Conservation (phyloP, 1,140 invertebrate species). For the Teleopsis dalmanni region DNA sequence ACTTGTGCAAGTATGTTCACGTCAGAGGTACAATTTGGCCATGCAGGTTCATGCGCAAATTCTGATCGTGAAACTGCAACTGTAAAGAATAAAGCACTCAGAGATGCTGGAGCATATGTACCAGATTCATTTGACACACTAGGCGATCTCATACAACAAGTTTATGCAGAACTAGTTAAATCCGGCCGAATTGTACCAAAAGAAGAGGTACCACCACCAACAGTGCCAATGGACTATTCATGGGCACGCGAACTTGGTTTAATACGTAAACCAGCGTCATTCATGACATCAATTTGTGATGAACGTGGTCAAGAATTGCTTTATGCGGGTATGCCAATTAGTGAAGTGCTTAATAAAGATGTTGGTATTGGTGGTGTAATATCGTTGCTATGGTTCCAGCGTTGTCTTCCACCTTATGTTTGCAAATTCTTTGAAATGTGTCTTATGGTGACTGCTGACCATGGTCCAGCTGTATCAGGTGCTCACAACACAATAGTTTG, state of each 20-base stretch:
- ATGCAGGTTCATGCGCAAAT: constrained; percentile 96
- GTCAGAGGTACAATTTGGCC: constrained; percentile 98
- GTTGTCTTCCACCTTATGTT: constrained; percentile 86
- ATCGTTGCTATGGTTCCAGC: constrained; percentile 96
- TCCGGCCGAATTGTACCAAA: constrained; percentile 77
- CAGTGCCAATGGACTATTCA: constrained; percentile 98
- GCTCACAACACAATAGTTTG: constrained; percentile 99
- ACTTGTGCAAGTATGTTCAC: constrained; percentile 89
- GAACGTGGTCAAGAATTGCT: constrained; percentile 96
- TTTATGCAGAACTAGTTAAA: constrained; percentile 74
- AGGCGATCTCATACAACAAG: constrained; percentile 58
- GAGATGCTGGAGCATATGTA: constrained; percentile 77
- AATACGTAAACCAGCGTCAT: constrained; percentile 97
- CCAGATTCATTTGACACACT: constrained; percentile 91
- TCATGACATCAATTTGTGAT: constrained; percentile 99
- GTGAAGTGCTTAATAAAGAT: constrained; percentile 79
- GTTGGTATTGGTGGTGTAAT: constrained; percentile 97
- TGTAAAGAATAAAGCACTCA: constrained; percentile 83
- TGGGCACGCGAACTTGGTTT: constrained; percentile 98
- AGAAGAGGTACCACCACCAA: constrained; percentile 92
- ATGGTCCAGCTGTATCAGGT: constrained; percentile 97
- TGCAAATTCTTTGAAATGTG: constrained; percentile 99
- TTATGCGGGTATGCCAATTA: constrained; percentile 98
- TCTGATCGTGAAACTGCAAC: constrained; percentile 90
- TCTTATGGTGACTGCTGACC: constrained; percentile 97